These are phyloP conservation scores for Danionella dracula DNA, from an alignment of 2,797 vertebrate genomes.

Conservation along the genomic window DNA sequence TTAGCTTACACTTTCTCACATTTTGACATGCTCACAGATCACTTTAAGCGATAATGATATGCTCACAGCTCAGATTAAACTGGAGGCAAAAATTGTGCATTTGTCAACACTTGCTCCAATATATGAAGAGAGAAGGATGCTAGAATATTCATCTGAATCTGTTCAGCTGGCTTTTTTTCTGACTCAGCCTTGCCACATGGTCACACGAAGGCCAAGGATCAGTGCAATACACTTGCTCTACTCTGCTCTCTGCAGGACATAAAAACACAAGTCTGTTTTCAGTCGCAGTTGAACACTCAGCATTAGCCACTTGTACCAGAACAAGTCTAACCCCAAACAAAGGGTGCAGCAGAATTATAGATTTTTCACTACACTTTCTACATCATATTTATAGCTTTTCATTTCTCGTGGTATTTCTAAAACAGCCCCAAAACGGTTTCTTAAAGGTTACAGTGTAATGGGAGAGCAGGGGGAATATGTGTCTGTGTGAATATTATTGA, in stretches of 20 bases:
- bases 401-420: conserved; percentile 54
- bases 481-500: conserved; percentile 51
- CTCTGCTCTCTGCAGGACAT: conserved; percentile 47
- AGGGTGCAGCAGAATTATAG: conserved; percentile 10
- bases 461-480: conserved; percentile 38
- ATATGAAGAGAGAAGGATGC: conserved; percentile 35
- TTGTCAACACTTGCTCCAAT: conserved; percentile 45
- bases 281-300: not conserved
- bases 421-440: conserved; percentile 51
- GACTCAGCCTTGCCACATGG: conserved; percentile 5
- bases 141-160: conserved; percentile 48
- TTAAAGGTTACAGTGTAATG: conserved; percentile 62
- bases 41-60: conserved; percentile 45
- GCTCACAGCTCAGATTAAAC: conserved; percentile 38
- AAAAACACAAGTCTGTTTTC: not conserved
- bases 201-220: not conserved
- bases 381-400: conserved; percentile 43
- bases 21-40: conserved; percentile 16
- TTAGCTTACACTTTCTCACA: not conserved
- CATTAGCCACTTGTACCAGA: not conserved
- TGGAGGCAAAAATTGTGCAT: conserved; percentile 33
- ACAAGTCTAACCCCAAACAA: conserved; percentile 17
- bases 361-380: conserved; percentile 16
- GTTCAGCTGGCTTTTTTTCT: conserved; percentile 11
- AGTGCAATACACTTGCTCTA: no score